A percentile compares a stretch with the other conserved stretches of the same genome.
phyloP scores from a whole-genome alignment of 2,888 invertebrate species.

The Lycia hirtaria region DNA sequence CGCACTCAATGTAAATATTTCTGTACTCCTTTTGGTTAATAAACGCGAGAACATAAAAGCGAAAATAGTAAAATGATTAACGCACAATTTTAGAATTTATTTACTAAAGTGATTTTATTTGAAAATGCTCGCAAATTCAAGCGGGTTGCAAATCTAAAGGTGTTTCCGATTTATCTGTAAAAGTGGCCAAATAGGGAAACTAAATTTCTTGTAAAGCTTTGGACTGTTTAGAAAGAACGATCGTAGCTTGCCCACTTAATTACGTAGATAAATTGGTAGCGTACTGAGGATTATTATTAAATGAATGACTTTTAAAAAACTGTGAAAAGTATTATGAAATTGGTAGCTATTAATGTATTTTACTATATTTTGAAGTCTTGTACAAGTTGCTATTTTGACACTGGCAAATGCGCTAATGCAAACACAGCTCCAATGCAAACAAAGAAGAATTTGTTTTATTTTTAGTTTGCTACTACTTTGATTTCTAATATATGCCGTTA shows the following conservation, averaged over 20 bases:
- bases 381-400: conserved; percentile 3
- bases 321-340: conserved; percentile 16
- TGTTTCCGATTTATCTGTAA: background rate
- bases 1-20: conserved; percentile 48
- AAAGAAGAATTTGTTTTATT: too few species aligned
- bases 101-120: background rate
- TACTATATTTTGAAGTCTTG: conserved; percentile 9
- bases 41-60: conserved; percentile 53
- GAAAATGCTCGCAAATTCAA: background rate
- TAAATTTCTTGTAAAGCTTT: background rate
- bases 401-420: too few species aligned
- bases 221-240: background rate
- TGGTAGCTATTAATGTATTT: conserved; percentile 10
- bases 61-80: conserved; percentile 70
- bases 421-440: too few species aligned
- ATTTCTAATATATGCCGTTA: too few species aligned
- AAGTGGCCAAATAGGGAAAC: background rate
- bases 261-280: background rate
- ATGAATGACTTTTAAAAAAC: background rate
- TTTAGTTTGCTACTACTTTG: too few species aligned
- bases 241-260: background rate
- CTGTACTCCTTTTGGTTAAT: conserved; percentile 49
- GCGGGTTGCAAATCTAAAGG: background rate
- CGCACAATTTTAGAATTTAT: conserved; percentile 53
- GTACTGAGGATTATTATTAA: background rate